Evolutionary conservation across 2,113 vertebrate genomes (phyloP), one percentile per base, ranked within the genome.

Genomic region (Odontophorus gujanensis): DNA sequence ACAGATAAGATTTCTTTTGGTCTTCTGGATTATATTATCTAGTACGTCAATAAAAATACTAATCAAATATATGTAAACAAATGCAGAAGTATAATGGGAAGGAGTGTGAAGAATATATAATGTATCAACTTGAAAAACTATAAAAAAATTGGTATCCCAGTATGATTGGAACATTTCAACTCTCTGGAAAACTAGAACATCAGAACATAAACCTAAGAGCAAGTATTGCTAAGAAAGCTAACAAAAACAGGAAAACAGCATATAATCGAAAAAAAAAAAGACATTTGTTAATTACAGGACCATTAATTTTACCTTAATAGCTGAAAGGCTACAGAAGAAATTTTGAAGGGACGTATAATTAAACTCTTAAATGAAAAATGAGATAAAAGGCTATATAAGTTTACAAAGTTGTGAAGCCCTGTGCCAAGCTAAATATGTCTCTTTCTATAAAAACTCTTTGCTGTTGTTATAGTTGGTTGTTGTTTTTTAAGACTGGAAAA

Each of bases 221-320:
- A 65, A 72, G 7, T 28, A 30, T 6, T 86, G 26, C 30, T 83
- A 83, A 58, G 28, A 78, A 74, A 86, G 47, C 38, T 40, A 79
- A 63, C 43, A 87, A 85, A 82, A 15, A 5, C 51, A 85, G 36
- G 48, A 68, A 85, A 90, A 65, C 5, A 47, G 8, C 32, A 25
- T 25, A 16, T 42, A 86, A 89, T n/a, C 45, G 38, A 7, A 86
- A 80, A 51, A n/a, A 58, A 55, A 81, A 71, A 94, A 83, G 32
- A n/a, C 9, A 67, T 84, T 61, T 71, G 69, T 21, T 28, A 83
- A 95, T 81, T 86, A 83, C 26, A 83, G 24, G 38, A 32, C 81
- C 65, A 55, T 88, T 90, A 92, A 78, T 83, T 65, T 85, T 71
- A 71, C 55, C 28, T 81, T 90, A 92, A 81, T 16, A 81, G 73